Evolutionary conservation across 2,113 vertebrate species (phyloP).

Genomic region (Morone chrysops): DNA sequence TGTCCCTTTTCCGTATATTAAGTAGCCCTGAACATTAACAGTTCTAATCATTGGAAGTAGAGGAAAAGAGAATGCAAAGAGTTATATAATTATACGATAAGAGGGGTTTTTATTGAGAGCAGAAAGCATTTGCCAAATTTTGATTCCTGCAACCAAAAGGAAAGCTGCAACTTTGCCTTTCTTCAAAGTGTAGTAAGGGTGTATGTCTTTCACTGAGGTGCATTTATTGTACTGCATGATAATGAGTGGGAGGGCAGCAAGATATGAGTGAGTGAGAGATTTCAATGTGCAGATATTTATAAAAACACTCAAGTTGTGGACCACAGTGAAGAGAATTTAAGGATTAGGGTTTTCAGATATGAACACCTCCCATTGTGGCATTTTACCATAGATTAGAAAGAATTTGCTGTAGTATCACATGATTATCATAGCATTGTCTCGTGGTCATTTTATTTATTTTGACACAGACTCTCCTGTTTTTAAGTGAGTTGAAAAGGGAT

Average conservation of each 20-base stretch:
- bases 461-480: background rate
- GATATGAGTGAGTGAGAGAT: conserved; percentile 17
- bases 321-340: conserved; percentile 6
- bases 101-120: conserved; percentile 23
- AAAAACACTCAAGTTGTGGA: conserved; percentile 5
- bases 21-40: conserved; percentile 49
- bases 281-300: conserved; percentile 42
- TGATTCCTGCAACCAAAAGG: conserved; percentile 59
- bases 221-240: conserved; percentile 38
- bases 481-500: background rate
- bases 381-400: conserved; percentile 12
- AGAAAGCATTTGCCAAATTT: conserved; percentile 42
- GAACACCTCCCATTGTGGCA: background rate
- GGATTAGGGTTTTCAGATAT: conserved; percentile 42
- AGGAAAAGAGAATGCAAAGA: conserved; percentile 28
- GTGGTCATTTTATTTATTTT: conserved; percentile 33
- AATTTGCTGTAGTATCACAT: conserved; percentile 6
- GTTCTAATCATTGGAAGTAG: conserved; percentile 38
- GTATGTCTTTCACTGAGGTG: conserved; percentile 39
- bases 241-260: conserved; percentile 3
- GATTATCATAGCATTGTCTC: conserved; percentile 24
- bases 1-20: conserved; percentile 69
- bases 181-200: conserved; percentile 38
- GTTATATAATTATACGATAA: conserved; percentile 25
- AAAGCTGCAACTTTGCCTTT: conserved; percentile 57